These are phyloP conservation scores for Diabrotica undecimpunctata DNA, from an alignment of 1,140 invertebrate species.

Conservation along the genomic window DNA sequence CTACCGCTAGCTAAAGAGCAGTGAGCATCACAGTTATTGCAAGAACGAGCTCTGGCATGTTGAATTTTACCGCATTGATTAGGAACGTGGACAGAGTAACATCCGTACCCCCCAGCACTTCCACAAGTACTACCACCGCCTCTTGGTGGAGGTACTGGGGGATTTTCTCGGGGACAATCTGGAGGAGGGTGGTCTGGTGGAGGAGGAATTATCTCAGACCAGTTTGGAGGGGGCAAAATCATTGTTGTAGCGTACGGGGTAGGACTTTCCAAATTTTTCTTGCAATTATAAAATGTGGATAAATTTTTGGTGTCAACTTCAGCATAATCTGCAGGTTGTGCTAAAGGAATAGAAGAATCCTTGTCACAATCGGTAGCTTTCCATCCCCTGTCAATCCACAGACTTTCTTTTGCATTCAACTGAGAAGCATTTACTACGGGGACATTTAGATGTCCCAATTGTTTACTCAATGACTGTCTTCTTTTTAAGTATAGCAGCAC, in stretches of 20 bases:
- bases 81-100: slow-evolving; percentile 43
- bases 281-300: slow-evolving; percentile 70
- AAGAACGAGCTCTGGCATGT: slow-evolving; percentile 40
- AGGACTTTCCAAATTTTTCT: slow-evolving; percentile 63
- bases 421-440: slow-evolving; percentile 64
- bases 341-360: slow-evolving; percentile 51
- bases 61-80: slow-evolving; percentile 29
- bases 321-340: slow-evolving; percentile 63
- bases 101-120: slow-evolving; percentile 40
- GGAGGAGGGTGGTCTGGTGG: slow-evolving; percentile 78
- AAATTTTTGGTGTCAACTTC: slow-evolving; percentile 71
- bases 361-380: slow-evolving; percentile 64
- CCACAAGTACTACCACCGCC: slow-evolving; percentile 38
- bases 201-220: slow-evolving; percentile 74
- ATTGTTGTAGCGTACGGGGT: slow-evolving; percentile 84
- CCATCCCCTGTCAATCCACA: slow-evolving; percentile 76
- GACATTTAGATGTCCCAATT: slow-evolving; percentile 61
- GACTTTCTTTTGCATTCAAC: slow-evolving; percentile 65
- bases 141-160: slow-evolving; percentile 38
- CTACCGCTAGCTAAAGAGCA: slow-evolving; percentile 34
- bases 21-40: slow-evolving; percentile 39
- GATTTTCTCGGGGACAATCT: slow-evolving; percentile 42
- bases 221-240: slow-evolving; percentile 60
- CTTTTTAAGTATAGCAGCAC: slow-evolving; percentile 60
- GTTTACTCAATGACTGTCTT: slow-evolving; percentile 59